phyloP scores from a whole-genome alignment of 2,888 invertebrate species.

The Falcaria lacertinaria region DNA sequence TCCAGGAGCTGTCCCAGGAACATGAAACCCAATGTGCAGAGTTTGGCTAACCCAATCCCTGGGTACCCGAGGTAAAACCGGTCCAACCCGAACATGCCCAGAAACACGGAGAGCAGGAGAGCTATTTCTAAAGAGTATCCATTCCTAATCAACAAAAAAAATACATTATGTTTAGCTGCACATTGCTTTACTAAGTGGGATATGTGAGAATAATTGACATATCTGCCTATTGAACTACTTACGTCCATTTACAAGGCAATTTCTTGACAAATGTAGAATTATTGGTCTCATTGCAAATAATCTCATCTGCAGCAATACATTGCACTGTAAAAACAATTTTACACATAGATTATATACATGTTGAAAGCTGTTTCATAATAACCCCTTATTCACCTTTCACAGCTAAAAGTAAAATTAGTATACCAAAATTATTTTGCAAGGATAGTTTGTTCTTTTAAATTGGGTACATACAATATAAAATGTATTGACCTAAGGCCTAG shows the following conservation, averaged over 20 bases:
- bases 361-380: no score
- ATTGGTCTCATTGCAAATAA: slow-evolving; percentile 89
- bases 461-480: no score
- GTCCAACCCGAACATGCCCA: slow-evolving; percentile 99
- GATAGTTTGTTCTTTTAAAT: no score
- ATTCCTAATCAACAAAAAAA: slow-evolving; percentile 82
- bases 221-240: slow-evolving; percentile 79
- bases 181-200: no score
- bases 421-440: no score
- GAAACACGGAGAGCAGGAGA: slow-evolving; percentile 94
- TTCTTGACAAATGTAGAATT: slow-evolving; percentile 90
- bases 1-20: slow-evolving; percentile 97
- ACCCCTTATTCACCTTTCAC: no score
- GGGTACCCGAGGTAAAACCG: slow-evolving; percentile 99
- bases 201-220: background rate
- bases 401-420: no score
- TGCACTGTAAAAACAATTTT: slow-evolving; percentile 82
- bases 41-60: slow-evolving; percentile 95
- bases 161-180: no score
- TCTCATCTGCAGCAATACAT: slow-evolving; percentile 90
- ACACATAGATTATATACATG: no score
- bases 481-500: no score
- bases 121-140: slow-evolving; percentile 96
- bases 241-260: slow-evolving; percentile 97
- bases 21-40: slow-evolving; percentile 97